A percentile compares a stretch with the other conserved stretches of the same genome.
Conservation (phyloP, 2,797 vertebrate species). For the Allobates femoralis region DNA sequence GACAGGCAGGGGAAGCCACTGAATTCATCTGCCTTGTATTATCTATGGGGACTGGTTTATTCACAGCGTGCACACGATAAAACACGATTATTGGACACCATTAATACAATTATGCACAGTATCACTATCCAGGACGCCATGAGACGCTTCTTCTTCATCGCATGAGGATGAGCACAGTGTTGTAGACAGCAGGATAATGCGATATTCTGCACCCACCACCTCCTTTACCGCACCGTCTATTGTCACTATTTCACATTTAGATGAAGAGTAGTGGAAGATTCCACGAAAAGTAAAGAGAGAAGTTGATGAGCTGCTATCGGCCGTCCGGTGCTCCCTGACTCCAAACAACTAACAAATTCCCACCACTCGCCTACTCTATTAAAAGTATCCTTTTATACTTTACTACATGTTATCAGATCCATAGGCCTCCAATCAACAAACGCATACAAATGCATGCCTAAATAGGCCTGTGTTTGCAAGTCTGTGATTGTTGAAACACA, state of each 20-base stretch:
- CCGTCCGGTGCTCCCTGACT: no score
- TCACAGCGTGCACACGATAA: background rate
- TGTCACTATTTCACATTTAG: background rate
- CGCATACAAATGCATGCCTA: no score
- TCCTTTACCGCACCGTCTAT: background rate
- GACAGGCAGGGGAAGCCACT: background rate
- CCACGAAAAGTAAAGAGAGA: background rate
- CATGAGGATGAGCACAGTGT: background rate
- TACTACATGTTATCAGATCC: no score
- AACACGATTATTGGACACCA: slow-evolving; percentile 12
- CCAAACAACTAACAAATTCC: no score
- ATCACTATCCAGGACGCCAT: background rate
- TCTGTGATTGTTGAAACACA: no score
- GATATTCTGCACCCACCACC: background rate
- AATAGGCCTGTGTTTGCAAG: no score
- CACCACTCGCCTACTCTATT: no score
- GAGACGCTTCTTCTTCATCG: background rate
- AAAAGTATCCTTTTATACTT: no score
- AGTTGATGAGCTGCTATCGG: background rate
- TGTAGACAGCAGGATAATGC: slow-evolving; percentile 21
- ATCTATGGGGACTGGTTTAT: slow-evolving; percentile 21
- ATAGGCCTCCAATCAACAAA: no score
- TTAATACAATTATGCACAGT: slow-evolving; percentile 9
- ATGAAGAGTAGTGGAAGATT: background rate
- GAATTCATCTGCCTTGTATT: slow-evolving; percentile 21